Base-by-base conservation (phyloP, 2,888 invertebrate genomes). In the Cinara cedri region DNA sequence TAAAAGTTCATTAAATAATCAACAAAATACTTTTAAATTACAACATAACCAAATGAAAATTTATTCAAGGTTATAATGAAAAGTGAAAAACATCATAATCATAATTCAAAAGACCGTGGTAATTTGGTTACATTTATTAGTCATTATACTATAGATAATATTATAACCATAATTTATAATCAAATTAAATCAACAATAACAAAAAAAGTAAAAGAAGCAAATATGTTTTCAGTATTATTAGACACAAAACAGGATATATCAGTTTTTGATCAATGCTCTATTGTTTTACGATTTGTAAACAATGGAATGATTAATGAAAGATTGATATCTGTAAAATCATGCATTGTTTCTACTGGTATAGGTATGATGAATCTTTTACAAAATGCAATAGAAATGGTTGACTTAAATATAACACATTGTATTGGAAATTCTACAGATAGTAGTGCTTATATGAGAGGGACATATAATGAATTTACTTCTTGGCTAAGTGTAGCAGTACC, bases 341-440 rank as follows among this genome's bases (percentile, higher is more conserved):
- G 81, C 26, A 46, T 11, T 21, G 68, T 63, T 3, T 49, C 72
- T 14, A 82, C 68, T 21, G 81, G 81, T 14, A n/a, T 63, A 68
- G 76, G 70, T 49, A 49, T 82, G 14, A 74, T 51, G 65, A 46
- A 82, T 13, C 49, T 76, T 42, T 14, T 82, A 16, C 10, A 16
- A 42, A 16, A 60, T 26, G 24, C 57, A 16, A 21, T 82, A 26
- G 34, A 54, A 24, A 44, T 26, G n/a, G 24, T 44, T 49, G 51
- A 44, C 60, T 16, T 82, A 14, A 65, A 81, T 81, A 54, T 81
- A 8, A 62, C 46, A 42, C 81, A 82, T 13, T 82, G 82, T 80
- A 57, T 82, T 19, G 82, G 81, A 19, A 82, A 75, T 70, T 34
- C 81, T 19, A 82, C 82, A 19, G 82, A 82, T 72, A 82, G 82